Evolutionary conservation across 2,797 vertebrate species (phyloP), one percentile per base, ranked within the genome.

Genomic region (Parotocinclus haroldoi): DNA sequence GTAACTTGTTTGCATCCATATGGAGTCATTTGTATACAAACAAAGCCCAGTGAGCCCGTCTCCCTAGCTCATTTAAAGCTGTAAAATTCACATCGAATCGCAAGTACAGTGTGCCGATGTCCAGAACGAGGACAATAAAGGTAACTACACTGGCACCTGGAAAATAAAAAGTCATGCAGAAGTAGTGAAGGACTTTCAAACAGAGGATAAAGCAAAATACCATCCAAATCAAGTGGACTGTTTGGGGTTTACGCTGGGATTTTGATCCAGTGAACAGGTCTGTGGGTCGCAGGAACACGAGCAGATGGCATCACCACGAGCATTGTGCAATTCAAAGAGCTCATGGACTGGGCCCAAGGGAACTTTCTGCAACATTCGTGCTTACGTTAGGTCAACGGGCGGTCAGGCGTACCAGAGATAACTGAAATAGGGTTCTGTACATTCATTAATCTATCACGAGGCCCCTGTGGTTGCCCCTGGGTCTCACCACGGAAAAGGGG

Each of bases 161-260:
- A 27, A 88, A 88, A 89, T 89, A 87, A 92, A 90, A 57, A 11
- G 92, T 95, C 95, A 98, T 98, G 96, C 95, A 98, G 86, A 91
- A 89, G 92, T 92, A 92, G 90, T 92, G 89, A 91, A 91, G 48
- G 51, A 52, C 53, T 36, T 14, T 5, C n/a, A 88, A 89, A 91
- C 27, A 85, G 86, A 79, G 87, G 87, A 82, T 45, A 81, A 79
- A 81, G 69, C 83, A 84, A 83, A 84, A 82, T 76, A 59, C 75
- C 84, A 76, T 67, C 1, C 79, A 78, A 78, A 80, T 50, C 80
- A 69, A 74, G 52, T 59, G 18, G 16, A 16, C 57, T 46, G 59
- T 17, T 16, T 8, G 55, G 40, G 57, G 19, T 14, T 49, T 14
- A 49, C 48, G 1, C 10, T 3, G 40, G 9, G 40, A 27, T 27